A percentile compares a stretch with the other conserved stretches of the same genome.
Evolutionary conservation across 2,113 vertebrate species (phyloP).

Genomic region (Tinamus guttatus): DNA sequence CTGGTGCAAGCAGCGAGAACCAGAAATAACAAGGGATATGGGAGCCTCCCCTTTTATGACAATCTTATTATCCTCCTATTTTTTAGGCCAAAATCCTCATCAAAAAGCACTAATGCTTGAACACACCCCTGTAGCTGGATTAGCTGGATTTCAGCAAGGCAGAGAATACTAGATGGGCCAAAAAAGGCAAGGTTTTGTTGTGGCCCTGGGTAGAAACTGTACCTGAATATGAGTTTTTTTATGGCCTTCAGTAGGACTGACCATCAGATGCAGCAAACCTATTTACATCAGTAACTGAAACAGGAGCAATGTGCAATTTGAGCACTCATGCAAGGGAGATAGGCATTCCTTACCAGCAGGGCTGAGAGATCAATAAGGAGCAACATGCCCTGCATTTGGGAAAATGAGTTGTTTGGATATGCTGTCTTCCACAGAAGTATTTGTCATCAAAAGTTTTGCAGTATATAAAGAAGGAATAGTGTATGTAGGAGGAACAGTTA

Average conservation of each 20-base stretch:
- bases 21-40: background rate
- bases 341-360: background rate
- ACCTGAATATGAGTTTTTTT: background rate
- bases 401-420: background rate
- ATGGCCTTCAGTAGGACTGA: background rate
- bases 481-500: constrained; percentile 12
- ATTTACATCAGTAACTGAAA: background rate
- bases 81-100: background rate
- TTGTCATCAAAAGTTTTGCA: background rate
- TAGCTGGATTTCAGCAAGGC: background rate
- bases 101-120: background rate
- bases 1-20: background rate
- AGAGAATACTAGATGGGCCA: background rate
- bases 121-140: background rate
- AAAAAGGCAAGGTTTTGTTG: background rate
- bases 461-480: background rate
- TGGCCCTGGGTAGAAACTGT: background rate
- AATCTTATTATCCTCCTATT: background rate
- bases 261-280: background rate
- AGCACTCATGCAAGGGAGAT: background rate
- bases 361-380: background rate
- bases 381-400: background rate
- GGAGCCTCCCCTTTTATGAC: background rate
- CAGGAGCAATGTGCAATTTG: background rate
- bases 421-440: constrained; percentile 13